These are phyloP conservation scores for Sminthurides aquaticus DNA, from an alignment of 2,888 invertebrate species.

Conservation along the genomic window DNA sequence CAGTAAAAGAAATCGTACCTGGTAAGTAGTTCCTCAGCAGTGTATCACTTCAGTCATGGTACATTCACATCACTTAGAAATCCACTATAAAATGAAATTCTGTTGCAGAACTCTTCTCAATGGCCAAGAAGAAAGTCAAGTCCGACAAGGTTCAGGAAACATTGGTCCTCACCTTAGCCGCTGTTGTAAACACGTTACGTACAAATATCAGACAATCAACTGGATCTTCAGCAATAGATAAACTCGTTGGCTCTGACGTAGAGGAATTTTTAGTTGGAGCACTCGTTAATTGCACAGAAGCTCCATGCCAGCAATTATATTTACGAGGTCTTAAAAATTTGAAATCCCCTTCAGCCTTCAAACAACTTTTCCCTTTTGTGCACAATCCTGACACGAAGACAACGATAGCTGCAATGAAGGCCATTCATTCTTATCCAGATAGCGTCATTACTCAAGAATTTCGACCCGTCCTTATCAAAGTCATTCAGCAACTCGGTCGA, in stretches of 20 bases:
- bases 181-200: slow-evolving; percentile 52
- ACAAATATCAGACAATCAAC: slow-evolving; percentile 12
- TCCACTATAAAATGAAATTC: background rate
- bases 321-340: slow-evolving; percentile 66
- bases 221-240: slow-evolving; percentile 43
- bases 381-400: slow-evolving; percentile 52
- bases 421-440: slow-evolving; percentile 53
- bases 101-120: slow-evolving; percentile 49
- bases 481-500: slow-evolving; percentile 46
- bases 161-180: slow-evolving; percentile 58
- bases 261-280: slow-evolving; percentile 46
- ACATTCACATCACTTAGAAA: too few relatives aligned
- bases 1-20: slow-evolving; percentile 53
- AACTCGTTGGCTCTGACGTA: slow-evolving; percentile 45
- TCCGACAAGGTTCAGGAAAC: slow-evolving; percentile 61
- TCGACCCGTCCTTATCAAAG: slow-evolving; percentile 43
- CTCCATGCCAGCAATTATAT: slow-evolving; percentile 55
- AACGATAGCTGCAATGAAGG: slow-evolving; percentile 61
- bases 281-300: slow-evolving; percentile 52
- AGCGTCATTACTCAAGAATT: slow-evolving; percentile 27
- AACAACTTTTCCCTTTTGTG: slow-evolving; percentile 55
- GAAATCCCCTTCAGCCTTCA: slow-evolving; percentile 55
- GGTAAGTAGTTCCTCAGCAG: slow-evolving; percentile 44
- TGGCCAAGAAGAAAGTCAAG: slow-evolving; percentile 48
- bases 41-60: too few relatives aligned